Evolutionary conservation across 2,113 vertebrate genomes (phyloP), one percentile per base, ranked within the genome.

Genomic region (Sterna hirundo): DNA sequence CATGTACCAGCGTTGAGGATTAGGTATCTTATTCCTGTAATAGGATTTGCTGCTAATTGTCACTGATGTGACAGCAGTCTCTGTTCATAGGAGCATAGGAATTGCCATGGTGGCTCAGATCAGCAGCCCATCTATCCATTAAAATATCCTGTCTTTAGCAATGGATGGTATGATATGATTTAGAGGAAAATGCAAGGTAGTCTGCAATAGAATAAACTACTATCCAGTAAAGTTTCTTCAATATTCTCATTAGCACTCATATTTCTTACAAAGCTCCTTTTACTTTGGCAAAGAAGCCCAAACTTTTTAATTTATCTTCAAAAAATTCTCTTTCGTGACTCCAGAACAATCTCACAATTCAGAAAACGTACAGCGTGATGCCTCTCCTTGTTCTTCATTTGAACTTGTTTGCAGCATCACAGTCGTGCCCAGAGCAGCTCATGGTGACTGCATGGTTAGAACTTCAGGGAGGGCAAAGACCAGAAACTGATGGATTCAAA

Each of bases 21-120:
- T 95, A 94, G 78, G 70, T 66, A 89, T 95, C 30, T 90, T 90
- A 93, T 38, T 91, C 66, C 66, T 83, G 54, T 95, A 96, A 91
- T 70, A 88, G 84, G 93, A 95, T 96, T 97, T 97, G 66, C 58
- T 81, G 89, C 68, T 95, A 96, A 94, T 96, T 96, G 87, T 61
- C 84, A 83, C 70, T 88, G 87, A 72, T 87, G 62, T 80, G 66
- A 83, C 81, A 95, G 84, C 75, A 93, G 70, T 15, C 23, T 82
- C 54, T 83, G 34, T 76, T 95, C 94, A 60, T 5, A 89, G 51
- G 64, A 94, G 60, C n/a, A 86, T 5, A 94, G 69, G 58, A 91
- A 85, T 74, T 82, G 84, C 77, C 30, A 13, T 22, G 15, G 65
- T 83, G 62, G 40, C 61, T 77, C 72, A 64, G 42, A 86, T 49